Conservation (phyloP, 2,113 vertebrate genomes). For the Opisthocomus hoazin region DNA sequence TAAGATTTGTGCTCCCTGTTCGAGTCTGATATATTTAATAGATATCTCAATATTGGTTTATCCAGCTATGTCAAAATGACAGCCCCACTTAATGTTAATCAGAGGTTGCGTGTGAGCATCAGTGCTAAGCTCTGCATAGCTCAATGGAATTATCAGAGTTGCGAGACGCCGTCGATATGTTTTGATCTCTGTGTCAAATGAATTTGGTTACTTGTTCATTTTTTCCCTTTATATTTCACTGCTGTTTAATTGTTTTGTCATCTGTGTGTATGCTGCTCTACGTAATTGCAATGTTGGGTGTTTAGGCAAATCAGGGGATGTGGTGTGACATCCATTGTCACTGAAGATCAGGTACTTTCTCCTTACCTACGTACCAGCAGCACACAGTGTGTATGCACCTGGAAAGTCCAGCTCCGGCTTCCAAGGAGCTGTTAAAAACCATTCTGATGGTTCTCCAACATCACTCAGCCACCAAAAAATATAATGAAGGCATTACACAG, state of each 20-base stretch:
- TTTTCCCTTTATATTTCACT: conserved; percentile 51
- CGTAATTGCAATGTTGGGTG: conserved; percentile 6
- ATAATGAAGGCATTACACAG: background rate
- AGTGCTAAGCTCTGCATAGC: conserved; percentile 43
- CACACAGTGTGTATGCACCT: background rate
- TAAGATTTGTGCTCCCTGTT: conserved; percentile 61
- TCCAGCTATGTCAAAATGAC: conserved; percentile 69
- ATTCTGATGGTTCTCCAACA: background rate
- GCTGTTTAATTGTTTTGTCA: conserved; percentile 58
- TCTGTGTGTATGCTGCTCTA: background rate
- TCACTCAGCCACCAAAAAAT: background rate
- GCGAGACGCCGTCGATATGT: conserved; percentile 66
- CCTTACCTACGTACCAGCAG: background rate
- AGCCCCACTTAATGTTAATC: conserved; percentile 73
- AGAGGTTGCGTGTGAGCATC: conserved; percentile 55
- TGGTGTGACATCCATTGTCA: background rate
- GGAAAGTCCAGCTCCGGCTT: background rate
- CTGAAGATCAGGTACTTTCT: background rate
- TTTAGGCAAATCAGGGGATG: conserved; percentile 17
- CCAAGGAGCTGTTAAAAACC: background rate
- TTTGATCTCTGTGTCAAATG: conserved; percentile 72
- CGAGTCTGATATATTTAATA: conserved; percentile 69
- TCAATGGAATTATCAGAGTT: conserved; percentile 65
- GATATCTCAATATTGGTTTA: conserved; percentile 74
- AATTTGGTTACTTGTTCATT: conserved; percentile 57